Evolutionary conservation across 2,797 vertebrate genomes (phyloP), one percentile per base, ranked within the genome.

Genomic region (Anisognathus igniventris): DNA sequence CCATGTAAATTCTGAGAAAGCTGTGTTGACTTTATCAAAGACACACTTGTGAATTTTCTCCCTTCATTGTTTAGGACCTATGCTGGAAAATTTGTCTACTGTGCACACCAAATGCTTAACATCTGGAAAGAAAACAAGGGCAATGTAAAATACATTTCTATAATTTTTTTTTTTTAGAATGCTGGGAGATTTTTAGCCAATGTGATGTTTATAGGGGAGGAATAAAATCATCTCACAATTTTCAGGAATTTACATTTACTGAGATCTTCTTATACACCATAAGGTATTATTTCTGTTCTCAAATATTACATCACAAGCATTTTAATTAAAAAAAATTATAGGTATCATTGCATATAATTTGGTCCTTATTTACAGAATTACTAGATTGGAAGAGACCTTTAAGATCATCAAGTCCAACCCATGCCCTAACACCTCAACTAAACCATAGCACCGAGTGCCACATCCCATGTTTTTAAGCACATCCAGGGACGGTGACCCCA

Each of bases 181-280:
- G 0, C 2, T 58, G 6, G 24, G 10, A 3, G 0, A 1, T 22
- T 70, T 82, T 53, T 40, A 45, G 10, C 2, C 10, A 64, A 27
- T 39, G 10, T 57, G 30, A n/a, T 33, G 3, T 65, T 65, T 70
- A 22, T 20, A 79, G 2, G 5, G 5, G 10, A 79, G 48, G 12
- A 88, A n/a, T 6, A 67, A 57, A 88, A 64, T 1, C 1, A 58
- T n/a, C 12, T 28, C 28, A 58, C 22, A 56, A 3, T 58, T 58
- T 82, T 62, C 25, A 84, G 42, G 28, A 84, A 67, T 66, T 86
- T 56, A 23, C 20, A 23, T 71, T 92, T 79, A 54, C 5, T 14
- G 31, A 39, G 10, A 74, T n/a, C 37, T 62, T 86, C 14, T 82
- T 9, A n/a, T 35, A 53, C 1, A 37, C 2, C 3, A 3, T 21